Conservation (phyloP, 2,113 vertebrate genomes). For the Callipepla squamata region DNA sequence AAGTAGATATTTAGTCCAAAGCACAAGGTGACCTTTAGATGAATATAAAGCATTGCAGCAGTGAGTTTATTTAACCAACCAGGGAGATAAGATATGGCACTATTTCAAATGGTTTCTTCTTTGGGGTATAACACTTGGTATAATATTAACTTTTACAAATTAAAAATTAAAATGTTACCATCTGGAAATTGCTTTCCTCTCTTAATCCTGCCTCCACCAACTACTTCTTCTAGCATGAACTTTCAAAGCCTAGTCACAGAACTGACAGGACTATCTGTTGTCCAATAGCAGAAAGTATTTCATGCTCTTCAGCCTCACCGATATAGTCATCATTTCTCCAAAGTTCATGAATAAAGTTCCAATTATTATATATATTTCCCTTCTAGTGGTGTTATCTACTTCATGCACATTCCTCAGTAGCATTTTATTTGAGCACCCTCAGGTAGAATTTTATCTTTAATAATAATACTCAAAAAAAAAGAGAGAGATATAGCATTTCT, state of each 20-base stretch:
- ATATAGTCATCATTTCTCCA: not conserved
- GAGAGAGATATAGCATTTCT: not conserved
- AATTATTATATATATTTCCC: not conserved
- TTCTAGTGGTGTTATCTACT: constrained; percentile 38
- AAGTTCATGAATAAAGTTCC: constrained; percentile 43
- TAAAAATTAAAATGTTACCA: not conserved
- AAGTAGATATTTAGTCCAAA: not conserved
- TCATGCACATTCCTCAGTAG: not conserved
- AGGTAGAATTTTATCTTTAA: constrained; percentile 34
- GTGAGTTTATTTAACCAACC: not conserved
- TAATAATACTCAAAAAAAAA: not conserved
- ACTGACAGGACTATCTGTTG: not conserved
- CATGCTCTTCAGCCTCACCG: not conserved
- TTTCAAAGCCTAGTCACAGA: not conserved
- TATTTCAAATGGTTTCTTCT: not conserved
- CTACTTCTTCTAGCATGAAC: not conserved
- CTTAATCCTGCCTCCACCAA: not conserved
- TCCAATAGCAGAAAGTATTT: not conserved
- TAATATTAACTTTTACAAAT: not conserved
- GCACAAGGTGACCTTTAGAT: not conserved
- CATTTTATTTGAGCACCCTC: not conserved
- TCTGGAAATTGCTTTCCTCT: not conserved
- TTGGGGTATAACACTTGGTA: not conserved
- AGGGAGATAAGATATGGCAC: not conserved
- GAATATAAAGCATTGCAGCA: not conserved